Evolutionary conservation across 2,888 invertebrate genomes (phyloP), one percentile per base, ranked within the genome.

Genomic region (Carabus problematicus): DNA sequence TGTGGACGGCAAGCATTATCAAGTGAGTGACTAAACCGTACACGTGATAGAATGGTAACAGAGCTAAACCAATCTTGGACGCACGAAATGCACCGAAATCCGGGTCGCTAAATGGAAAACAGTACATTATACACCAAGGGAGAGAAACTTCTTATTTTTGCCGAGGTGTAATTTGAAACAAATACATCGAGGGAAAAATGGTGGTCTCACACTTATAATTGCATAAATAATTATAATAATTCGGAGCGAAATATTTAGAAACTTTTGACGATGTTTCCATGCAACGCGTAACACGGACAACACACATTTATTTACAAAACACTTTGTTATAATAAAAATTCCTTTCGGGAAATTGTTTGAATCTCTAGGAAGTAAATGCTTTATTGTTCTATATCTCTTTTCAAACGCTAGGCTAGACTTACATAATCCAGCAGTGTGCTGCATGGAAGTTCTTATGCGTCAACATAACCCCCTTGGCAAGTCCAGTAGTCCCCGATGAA

Each of bases 401-500:
- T 6, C 9, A 8, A 3, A 12, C 3, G 54, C 8, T 7, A 7
- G 59, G 8, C 18, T 29, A 56, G 55, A 71, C 66, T 70, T 71
- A 72, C 71, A 18, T 12, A 18, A 70, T 14, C 14, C 67, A 59
- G 60, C 55, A 74, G 58, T 9, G 54, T 19, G 81, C 78, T 40
- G 77, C 74, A 62, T 84, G 72, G 40, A 89, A 82, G 80, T 91
- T 92, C 40, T 83, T 82, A 78, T 92, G 90, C 1, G 90, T 88
- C 3, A 92, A 81, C 84, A 89, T 87, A 0, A 93, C 93, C 29
- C 91, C 92, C 79, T 93, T 93, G 0, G 93, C 91, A 64, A 92
- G 77, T 0, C 93, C 93, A 0, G 90, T 90, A 0, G 93, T 93
- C n/a, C 93, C 93, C 1, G 92, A 91, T 0, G 93, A 93, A 77